These are phyloP conservation scores for Marronus borbonicus DNA, from an alignment of 2,888 invertebrate genomes.

Conservation along the genomic window DNA sequence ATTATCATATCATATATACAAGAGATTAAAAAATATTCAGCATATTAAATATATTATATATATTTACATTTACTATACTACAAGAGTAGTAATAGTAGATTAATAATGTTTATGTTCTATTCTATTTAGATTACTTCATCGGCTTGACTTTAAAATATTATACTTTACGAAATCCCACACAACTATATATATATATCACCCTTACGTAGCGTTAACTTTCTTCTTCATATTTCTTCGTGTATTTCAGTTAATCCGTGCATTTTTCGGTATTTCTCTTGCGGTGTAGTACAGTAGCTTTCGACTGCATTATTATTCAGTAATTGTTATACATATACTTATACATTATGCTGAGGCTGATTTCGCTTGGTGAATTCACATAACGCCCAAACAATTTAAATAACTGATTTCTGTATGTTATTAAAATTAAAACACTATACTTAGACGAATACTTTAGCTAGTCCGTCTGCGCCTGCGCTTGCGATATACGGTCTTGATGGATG, in stretches of 20 bases:
- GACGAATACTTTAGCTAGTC: slow-evolving; percentile 98
- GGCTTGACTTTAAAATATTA: slow-evolving; percentile 22
- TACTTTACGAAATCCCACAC: slow-evolving; percentile 36
- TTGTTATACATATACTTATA: slow-evolving; percentile 4
- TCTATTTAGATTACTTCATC: slow-evolving; percentile 19
- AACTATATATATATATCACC: slow-evolving; percentile 25
- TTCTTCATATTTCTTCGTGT: slow-evolving; percentile 9
- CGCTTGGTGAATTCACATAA: slow-evolving; percentile 15
- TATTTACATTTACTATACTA: slow-evolving; percentile 53
- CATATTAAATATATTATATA: slow-evolving; percentile 53
- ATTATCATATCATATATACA: slow-evolving; percentile 50
- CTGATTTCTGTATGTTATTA: slow-evolving; percentile 26
- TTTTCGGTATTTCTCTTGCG: background rate
- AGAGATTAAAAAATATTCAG: slow-evolving; percentile 54
- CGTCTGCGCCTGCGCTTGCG: slow-evolving; percentile 99
- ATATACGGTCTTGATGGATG: slow-evolving; percentile 99
- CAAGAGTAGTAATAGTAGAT: slow-evolving; percentile 46
- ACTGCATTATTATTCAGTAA: background rate
- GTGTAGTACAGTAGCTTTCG: background rate
- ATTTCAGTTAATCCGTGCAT: background rate
- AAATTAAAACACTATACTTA: slow-evolving; percentile 65
- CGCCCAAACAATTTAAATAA: slow-evolving; percentile 15
- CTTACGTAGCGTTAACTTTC: slow-evolving; percentile 7
- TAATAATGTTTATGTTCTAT: slow-evolving; percentile 30
- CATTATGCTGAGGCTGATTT: slow-evolving; percentile 14